Evolutionary conservation across 2,113 vertebrate species (phyloP).

Genomic region (Typhlomys cinereus): DNA sequence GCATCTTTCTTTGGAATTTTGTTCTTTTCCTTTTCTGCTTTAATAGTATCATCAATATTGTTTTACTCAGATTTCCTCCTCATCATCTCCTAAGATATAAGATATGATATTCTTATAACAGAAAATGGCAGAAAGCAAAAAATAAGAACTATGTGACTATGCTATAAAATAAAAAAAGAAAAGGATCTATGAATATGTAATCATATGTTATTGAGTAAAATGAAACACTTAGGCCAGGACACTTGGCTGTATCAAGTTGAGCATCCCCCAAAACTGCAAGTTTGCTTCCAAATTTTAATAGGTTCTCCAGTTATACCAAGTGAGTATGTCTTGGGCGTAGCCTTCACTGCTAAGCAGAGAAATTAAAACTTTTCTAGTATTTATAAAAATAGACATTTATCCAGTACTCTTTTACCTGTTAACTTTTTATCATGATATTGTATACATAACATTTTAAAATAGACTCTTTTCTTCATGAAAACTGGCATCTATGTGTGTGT

Average conservation of each 20-base stretch:
- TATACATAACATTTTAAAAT: conserved; percentile 21
- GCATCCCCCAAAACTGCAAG: not conserved
- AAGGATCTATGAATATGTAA: not conserved
- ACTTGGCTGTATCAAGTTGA: not conserved
- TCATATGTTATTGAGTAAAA: not conserved
- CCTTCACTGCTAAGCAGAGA: not conserved
- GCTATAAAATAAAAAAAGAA: not conserved
- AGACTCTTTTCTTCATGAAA: not conserved
- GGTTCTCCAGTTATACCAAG: not conserved
- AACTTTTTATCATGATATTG: not conserved
- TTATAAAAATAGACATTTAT: conserved; percentile 1
- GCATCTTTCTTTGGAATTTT: not conserved
- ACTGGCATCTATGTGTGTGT: no score
- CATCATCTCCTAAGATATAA: not conserved
- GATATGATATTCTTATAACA: not conserved
- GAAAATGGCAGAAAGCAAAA: not conserved
- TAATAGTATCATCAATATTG: not conserved
- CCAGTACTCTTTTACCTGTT: not conserved
- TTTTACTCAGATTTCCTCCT: not conserved
- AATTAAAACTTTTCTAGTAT: not conserved
- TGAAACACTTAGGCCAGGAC: not conserved
- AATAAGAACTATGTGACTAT: not conserved
- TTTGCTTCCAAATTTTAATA: not conserved
- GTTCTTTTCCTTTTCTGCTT: not conserved
- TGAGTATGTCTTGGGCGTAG: no score